A percentile compares a stretch with the other conserved stretches of the same genome.
Conservation (phyloP, 2,797 vertebrate genomes). For the Tapirus indicus region DNA sequence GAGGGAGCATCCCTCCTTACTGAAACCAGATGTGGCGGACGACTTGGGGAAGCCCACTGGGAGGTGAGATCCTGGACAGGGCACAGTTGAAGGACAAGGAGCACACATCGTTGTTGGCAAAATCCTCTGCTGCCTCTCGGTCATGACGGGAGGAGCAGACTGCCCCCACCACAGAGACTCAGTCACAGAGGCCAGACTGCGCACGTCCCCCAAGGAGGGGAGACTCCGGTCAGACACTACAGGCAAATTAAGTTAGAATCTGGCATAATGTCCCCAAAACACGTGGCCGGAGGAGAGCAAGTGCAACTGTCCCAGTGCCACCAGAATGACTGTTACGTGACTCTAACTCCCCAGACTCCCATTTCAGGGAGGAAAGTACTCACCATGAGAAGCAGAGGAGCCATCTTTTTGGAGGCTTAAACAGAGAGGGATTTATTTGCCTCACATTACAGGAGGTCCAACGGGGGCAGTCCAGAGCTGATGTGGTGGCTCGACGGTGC, state of each 20-base stretch:
- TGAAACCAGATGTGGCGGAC: neutral
- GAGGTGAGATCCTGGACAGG: neutral
- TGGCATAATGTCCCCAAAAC: neutral
- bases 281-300: neutral
- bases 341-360: neutral
- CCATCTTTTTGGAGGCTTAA: neutral
- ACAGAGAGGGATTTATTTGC: neutral
- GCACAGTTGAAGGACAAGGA: neutral
- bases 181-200: neutral
- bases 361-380: neutral
- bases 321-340: neutral
- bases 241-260: neutral
- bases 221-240: neutral
- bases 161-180: neutral
- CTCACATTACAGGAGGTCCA: neutral
- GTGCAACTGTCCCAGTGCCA: neutral
- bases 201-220: accelerated
- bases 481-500: accelerated
- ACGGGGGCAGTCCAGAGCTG: neutral
- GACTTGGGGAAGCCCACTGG: accelerated
- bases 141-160: neutral
- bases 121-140: neutral
- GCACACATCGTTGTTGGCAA: neutral
- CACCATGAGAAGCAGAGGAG: neutral
- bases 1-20: neutral